Percentiles rank a stretch among this genome's conserved stretches.
Evolutionary conservation across 2,888 invertebrate species (phyloP).

Genomic region (Pinctada fucata): DNA sequence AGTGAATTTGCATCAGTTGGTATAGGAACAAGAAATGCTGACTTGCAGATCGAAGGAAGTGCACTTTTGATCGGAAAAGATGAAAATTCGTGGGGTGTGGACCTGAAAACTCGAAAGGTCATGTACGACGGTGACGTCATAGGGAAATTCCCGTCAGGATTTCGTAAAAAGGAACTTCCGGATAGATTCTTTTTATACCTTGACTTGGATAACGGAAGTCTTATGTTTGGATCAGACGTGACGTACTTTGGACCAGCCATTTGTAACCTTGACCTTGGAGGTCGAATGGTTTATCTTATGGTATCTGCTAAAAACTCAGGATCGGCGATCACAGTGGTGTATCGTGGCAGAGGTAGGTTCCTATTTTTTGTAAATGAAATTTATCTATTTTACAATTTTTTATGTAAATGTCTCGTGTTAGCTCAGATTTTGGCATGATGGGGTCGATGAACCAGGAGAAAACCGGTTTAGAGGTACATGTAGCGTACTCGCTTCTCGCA

Average conservation of each 20-base stretch:
- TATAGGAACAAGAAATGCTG: slow-evolving; percentile 48
- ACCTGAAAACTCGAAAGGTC: slow-evolving; percentile 49
- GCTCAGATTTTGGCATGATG: too few species aligned
- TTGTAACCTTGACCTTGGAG: slow-evolving; percentile 38
- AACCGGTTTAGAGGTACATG: too few species aligned
- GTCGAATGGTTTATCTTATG: slow-evolving; percentile 57
- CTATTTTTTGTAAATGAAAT: slow-evolving; percentile 13
- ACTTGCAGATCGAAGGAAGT: slow-evolving; percentile 46
- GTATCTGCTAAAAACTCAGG: slow-evolving; percentile 53
- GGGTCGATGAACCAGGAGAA: too few species aligned
- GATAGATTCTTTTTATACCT: slow-evolving; percentile 68
- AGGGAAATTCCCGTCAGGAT: slow-evolving; percentile 40
- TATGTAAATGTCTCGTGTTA: too few species aligned
- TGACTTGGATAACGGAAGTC: slow-evolving; percentile 53
- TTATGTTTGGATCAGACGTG: slow-evolving; percentile 61
- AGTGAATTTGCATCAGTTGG: slow-evolving; percentile 56
- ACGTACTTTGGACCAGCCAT: slow-evolving; percentile 60
- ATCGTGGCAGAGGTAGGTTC: slow-evolving; percentile 59
- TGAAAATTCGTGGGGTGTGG: slow-evolving; percentile 56
- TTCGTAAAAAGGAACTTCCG: slow-evolving; percentile 39
- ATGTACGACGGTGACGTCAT: slow-evolving; percentile 44
- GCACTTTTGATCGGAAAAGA: slow-evolving; percentile 48
- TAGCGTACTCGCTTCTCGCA: too few species aligned
- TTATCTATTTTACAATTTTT: neutral
- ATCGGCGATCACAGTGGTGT: slow-evolving; percentile 59